These are phyloP conservation scores for Pangasius mekongensis DNA, from an alignment of 2,797 vertebrate species.

Conservation along the genomic window DNA sequence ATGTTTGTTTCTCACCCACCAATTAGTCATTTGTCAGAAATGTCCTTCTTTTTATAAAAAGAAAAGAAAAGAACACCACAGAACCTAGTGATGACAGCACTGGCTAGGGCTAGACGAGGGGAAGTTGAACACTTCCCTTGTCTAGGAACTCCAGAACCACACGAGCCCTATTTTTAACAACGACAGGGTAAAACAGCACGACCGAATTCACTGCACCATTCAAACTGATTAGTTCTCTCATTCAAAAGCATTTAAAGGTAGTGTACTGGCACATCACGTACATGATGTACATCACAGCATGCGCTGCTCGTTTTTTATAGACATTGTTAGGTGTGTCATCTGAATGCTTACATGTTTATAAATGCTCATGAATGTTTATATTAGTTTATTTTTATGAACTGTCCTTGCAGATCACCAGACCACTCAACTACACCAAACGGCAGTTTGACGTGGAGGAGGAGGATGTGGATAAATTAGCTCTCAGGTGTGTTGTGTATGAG, in stretches of 20 bases:
- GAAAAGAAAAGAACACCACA: neutral
- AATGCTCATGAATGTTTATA: too few relatives aligned
- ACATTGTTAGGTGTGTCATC: too few relatives aligned
- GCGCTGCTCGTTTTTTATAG: neutral
- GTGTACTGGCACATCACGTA: too few relatives aligned
- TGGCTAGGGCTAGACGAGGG: neutral
- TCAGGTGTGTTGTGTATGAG: slow-evolving; percentile 78
- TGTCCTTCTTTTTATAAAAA: too few relatives aligned
- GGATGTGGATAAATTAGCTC: slow-evolving; percentile 94
- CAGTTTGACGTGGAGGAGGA: slow-evolving; percentile 98
- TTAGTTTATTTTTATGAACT: neutral
- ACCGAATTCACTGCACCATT: neutral
- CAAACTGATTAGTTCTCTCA: neutral
- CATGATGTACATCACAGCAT: too few relatives aligned
- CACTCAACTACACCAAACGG: slow-evolving; percentile 91
- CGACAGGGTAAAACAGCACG: neutral
- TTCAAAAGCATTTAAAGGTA: neutral
- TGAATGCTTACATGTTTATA: too few relatives aligned
- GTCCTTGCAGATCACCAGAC: slow-evolving; percentile 85
- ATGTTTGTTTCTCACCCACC: slow-evolving; percentile 4
- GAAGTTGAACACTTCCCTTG: slow-evolving; percentile 28
- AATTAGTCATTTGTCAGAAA: slow-evolving; percentile 24
- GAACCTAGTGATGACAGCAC: neutral
- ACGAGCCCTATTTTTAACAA: slow-evolving; percentile 1
- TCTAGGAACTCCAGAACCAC: slow-evolving; percentile 4